These are phyloP conservation scores for Agonopterix alstromeriana DNA, from an alignment of 2,888 invertebrate species.

Conservation along the genomic window DNA sequence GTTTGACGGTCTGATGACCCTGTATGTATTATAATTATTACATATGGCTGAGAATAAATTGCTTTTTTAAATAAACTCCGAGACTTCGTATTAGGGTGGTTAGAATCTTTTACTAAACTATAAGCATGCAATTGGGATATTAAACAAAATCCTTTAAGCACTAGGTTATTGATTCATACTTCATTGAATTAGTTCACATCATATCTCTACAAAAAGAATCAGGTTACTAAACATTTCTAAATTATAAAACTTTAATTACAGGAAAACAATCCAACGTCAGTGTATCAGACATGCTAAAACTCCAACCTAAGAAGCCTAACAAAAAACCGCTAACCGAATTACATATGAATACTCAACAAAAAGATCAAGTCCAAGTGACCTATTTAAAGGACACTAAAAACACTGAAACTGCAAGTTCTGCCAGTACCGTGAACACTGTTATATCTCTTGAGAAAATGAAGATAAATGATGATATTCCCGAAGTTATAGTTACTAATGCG, in stretches of 20 bases:
- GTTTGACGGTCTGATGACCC: no score
- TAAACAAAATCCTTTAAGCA: no score
- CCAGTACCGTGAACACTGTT: slow-evolving; percentile 49
- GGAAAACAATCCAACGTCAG: slow-evolving; percentile 57
- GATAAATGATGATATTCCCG: slow-evolving; percentile 28
- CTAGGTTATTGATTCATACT: no score
- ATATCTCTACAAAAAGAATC: no score
- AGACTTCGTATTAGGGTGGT: no score
- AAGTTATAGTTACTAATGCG: slow-evolving; percentile 30
- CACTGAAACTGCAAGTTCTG: slow-evolving; percentile 43
- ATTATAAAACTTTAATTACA: slow-evolving; percentile 18
- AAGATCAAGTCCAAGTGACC: slow-evolving; percentile 29
- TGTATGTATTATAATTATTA: no score
- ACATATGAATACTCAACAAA: slow-evolving; percentile 42
- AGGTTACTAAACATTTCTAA: no score
- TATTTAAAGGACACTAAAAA: slow-evolving; percentile 43
- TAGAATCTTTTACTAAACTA: no score
- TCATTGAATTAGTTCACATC: no score
- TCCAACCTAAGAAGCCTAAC: slow-evolving; percentile 31
- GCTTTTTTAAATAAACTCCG: no score
- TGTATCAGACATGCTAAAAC: slow-evolving; percentile 48
- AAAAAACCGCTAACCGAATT: slow-evolving; percentile 49
- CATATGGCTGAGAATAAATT: no score
- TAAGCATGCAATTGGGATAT: no score
- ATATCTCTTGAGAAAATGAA: slow-evolving; percentile 38